phyloP scores from a whole-genome alignment of 2,888 invertebrate genomes.

The Stenolophus ochropezus region DNA sequence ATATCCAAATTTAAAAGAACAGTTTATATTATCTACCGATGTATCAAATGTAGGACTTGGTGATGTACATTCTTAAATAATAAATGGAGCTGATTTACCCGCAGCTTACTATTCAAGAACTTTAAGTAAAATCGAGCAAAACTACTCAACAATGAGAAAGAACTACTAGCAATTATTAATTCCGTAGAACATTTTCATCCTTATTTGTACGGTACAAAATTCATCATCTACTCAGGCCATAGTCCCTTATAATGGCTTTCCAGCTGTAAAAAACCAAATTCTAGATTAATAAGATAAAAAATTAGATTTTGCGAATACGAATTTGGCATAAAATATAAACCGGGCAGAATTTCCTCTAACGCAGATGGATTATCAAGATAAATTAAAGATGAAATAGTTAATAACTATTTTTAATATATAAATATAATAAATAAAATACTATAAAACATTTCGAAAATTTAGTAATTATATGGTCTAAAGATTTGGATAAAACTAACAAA shows the following conservation, averaged over 20 bases:
- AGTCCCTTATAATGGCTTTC: slow-evolving; percentile 64
- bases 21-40: slow-evolving; percentile 67
- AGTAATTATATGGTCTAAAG: slow-evolving; percentile 61
- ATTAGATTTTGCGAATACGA: slow-evolving; percentile 65
- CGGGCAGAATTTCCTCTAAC: slow-evolving; percentile 63
- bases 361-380: slow-evolving; percentile 64
- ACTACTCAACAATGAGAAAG: slow-evolving; percentile 66
- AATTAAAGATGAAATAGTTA: not conserved
- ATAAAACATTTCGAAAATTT: slow-evolving; percentile 46
- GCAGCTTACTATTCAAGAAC: too few species aligned
- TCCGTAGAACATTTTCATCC: too few species aligned
- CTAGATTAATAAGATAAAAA: slow-evolving; percentile 64
- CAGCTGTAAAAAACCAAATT: slow-evolving; percentile 65
- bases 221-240: slow-evolving; percentile 2
- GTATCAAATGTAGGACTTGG: slow-evolving; percentile 66
- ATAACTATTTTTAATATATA: not conserved
- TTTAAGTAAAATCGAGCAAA: slow-evolving; percentile 66
- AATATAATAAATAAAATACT: slow-evolving; percentile 38
- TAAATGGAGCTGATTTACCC: slow-evolving; percentile 67
- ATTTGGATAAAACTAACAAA: slow-evolving; percentile 57
- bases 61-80: slow-evolving; percentile 66
- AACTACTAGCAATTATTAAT: slow-evolving; percentile 67
- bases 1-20: too few species aligned
- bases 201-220: slow-evolving; percentile 66
- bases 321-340: slow-evolving; percentile 65